A percentile compares a stretch with the other conserved stretches of the same genome.
Evolutionary conservation across 1,140 invertebrate species (phyloP).

Genomic region (Melipona quadrifasciata): DNA sequence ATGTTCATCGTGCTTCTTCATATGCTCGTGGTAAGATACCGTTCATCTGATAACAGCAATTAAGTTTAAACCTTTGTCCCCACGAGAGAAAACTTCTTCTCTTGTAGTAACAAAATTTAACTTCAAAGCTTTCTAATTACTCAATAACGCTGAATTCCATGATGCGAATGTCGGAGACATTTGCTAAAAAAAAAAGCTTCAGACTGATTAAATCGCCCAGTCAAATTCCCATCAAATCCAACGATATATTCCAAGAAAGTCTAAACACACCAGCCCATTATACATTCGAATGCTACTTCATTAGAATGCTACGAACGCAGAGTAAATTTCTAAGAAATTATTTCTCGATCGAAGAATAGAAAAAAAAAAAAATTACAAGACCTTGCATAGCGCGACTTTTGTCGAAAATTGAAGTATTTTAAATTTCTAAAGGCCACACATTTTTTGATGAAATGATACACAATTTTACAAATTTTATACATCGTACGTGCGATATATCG

Average conservation of each 20-base stretch:
- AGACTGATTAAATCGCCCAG: background rate
- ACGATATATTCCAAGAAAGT: background rate
- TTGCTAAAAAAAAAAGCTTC: background rate
- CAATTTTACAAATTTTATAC: too few species aligned
- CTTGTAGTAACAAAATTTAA: background rate
- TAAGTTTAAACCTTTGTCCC: background rate
- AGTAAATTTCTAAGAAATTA: background rate
- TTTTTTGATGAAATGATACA: too few species aligned
- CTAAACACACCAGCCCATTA: background rate
- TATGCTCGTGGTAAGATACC: constrained; percentile 84
- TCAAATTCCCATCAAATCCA: background rate
- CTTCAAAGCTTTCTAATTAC: background rate
- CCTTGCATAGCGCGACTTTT: too few species aligned
- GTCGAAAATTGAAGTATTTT: too few species aligned
- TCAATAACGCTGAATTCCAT: background rate
- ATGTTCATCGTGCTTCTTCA: constrained; percentile 88
- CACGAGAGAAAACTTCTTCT: too few species aligned
- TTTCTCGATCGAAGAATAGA: background rate
- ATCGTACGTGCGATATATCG: too few species aligned
- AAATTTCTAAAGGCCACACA: too few species aligned
- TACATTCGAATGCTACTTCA: background rate
- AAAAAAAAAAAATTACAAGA: background rate
- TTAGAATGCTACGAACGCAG: background rate
- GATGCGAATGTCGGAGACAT: background rate
- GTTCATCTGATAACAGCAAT: background rate